Evolutionary conservation across 2,888 invertebrate genomes (phyloP), one percentile per base, ranked within the genome.

Genomic region (Malthinus seriepunctatus): DNA sequence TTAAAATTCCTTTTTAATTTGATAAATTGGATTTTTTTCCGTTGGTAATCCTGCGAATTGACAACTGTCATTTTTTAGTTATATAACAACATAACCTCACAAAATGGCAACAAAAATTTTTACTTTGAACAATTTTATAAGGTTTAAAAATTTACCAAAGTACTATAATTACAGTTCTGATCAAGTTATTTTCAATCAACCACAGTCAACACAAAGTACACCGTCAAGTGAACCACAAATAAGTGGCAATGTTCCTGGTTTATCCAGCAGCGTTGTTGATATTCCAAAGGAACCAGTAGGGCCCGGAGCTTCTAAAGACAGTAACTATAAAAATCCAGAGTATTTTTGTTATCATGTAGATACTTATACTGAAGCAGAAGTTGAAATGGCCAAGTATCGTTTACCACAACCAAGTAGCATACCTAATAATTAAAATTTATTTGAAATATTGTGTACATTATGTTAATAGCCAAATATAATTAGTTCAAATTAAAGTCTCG

Each of bases 321-420:
- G 64, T 51, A 86, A 85, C 8, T 95, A 94, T 75, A 93, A 93
- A 80, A 92, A 91, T 62, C 92, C 93, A 0, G 94, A 95, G 80
- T 95, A 95, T 76, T 95, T 87, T 71, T 87, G 87, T 66, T 94
- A 92, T 71, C 85, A 92, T 71, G 83, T 83, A 39, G 86, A 82
- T 67, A 90, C 89, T 66, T 95, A 86, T 73, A 88, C 86, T 68
- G 93, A 95, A 79, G 90, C 93, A 48, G 93, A 95, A 81, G 83
- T 91, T 14, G 93, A 93, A 80, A 88, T 95, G 89, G 82, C 85
- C 1, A 88, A 90, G 71, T 90, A 83, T 71, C 84, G 95, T 71
- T 82, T 89, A 55, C 90, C 91, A 12, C 91, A 91, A 75, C 94
- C 94, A 35, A 89, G 89, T 8, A 71, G 68, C 9, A 3, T 42